These are phyloP conservation scores for Aspiorhynchus laticeps DNA, from an alignment of 2,113 vertebrate genomes.

Conservation along the genomic window DNA sequence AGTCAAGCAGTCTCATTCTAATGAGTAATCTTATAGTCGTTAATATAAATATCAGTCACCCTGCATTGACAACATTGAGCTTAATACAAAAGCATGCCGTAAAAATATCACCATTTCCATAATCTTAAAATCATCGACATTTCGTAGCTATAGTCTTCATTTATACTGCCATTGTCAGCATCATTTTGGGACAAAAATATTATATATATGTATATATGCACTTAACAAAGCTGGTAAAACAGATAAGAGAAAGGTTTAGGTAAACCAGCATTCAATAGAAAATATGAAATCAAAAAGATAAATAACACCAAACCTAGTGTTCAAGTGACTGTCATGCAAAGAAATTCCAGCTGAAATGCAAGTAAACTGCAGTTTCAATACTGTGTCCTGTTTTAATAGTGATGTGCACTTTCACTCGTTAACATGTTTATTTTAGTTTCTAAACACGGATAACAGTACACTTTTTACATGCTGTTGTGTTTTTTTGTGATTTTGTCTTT, in stretches of 20 bases:
- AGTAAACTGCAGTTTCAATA: conserved; percentile 67
- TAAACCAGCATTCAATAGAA: conserved; percentile 76
- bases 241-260: conserved; percentile 66
- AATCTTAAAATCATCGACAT: conserved; percentile 55
- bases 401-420: conserved; percentile 61
- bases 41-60: conserved; percentile 41
- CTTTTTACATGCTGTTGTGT: conserved; percentile 70
- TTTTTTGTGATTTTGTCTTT: conserved; percentile 29
- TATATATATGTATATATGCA: conserved; percentile 60
- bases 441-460: conserved; percentile 69
- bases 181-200: conserved; percentile 75
- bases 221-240: conserved; percentile 76
- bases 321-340: conserved; percentile 76
- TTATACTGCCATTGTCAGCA: conserved; percentile 62
- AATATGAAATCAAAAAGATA: conserved; percentile 57
- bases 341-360: conserved; percentile 67
- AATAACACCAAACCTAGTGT: conserved; percentile 66
- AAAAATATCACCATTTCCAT: conserved; percentile 61
- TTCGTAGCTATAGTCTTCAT: conserved; percentile 50
- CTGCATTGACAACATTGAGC: conserved; percentile 72
- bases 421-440: conserved; percentile 59
- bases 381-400: conserved; percentile 63
- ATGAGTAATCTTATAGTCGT: conserved; percentile 28
- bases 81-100: conserved; percentile 69
- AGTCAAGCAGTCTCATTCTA: conserved; percentile 41